Evolutionary conservation across 2,797 vertebrate species (phyloP), one percentile per base, ranked within the genome.

Genomic region (Darevskia nairensis): DNA sequence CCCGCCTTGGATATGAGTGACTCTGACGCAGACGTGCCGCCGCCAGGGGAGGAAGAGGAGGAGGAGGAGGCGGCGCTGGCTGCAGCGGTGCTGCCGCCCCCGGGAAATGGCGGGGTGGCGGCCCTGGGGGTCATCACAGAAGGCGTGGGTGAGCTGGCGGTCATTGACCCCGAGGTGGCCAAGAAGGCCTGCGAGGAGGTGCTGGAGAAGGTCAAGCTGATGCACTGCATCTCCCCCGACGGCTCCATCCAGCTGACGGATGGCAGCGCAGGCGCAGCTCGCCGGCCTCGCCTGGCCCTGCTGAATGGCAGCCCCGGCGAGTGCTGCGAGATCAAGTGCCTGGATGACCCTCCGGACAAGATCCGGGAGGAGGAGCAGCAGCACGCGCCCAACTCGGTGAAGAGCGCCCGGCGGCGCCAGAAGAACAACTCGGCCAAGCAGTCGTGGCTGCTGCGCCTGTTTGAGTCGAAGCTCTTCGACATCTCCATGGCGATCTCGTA

Each of bases 401-500:
- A 97, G 93, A 97, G 96, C 0, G 97, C 97, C 0, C 97, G 98
- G 2, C 96, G 96, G 13, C 96, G 98, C 8, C 98, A 98, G 94
- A 96, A 97, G 89, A 98, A 98, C 91, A 98, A 99, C 93, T 98
- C 98, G 0, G 98, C 98, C 50, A 99, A 98, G 91, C 98, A 99
- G 93, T 99, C 99, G 0, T 99, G 98, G 98, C 97, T 99, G 4
- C 97, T 99, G 5, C 98, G 99, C 11, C 97, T 99, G 17, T 99
- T 99, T 1, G 99, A 99, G 89, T 99, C 98, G 46, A 99, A 99
- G 90, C 97, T 99, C 21, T 99, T 99, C 6, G 99, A 99, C 46
- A 97, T 99, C 89, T 99, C 99, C 95, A 99, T 99, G 99, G 99
- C 98, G 69, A 99, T 99, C 88, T 99, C 99, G 0, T 99, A 99